Percentiles rank a stretch among this genome's conserved stretches.
Evolutionary conservation across 2,113 vertebrate genomes (phyloP).

Genomic region (Cynopterus brachyotis): DNA sequence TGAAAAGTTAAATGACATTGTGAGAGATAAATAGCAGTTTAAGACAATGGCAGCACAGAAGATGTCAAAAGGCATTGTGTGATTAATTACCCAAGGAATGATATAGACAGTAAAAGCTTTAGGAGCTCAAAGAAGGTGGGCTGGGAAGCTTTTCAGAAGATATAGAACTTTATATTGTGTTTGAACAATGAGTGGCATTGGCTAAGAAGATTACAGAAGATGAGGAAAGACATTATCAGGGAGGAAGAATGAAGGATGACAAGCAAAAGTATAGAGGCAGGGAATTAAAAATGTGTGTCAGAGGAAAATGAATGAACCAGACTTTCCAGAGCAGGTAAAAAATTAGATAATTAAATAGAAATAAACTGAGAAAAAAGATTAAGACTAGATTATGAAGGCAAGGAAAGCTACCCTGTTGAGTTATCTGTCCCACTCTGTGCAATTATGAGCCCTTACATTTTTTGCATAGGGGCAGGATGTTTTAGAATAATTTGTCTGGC

Average conservation of each 20-base stretch:
- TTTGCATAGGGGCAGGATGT: not conserved
- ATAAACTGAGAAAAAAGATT: not conserved
- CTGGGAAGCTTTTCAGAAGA: not conserved
- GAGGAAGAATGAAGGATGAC: not conserved
- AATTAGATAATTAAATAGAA: not conserved
- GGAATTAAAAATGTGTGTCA: not conserved
- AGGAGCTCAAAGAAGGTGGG: not conserved
- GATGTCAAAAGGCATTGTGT: not conserved
- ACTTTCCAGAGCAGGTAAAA: not conserved
- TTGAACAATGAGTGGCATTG: not conserved
- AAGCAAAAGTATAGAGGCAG: not conserved
- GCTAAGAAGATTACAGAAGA: not conserved
- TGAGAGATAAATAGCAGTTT: constrained; percentile 45
- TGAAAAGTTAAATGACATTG: constrained; percentile 49
- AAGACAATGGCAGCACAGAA: not conserved
- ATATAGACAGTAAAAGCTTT: not conserved
- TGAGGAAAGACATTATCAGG: not conserved
- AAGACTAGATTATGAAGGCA: not conserved
- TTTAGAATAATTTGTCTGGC: not conserved
- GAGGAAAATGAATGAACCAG: not conserved
- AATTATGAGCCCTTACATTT: not conserved
- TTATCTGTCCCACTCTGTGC: not conserved
- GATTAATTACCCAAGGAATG: constrained; percentile 20
- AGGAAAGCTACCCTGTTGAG: not conserved
- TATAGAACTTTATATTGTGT: not conserved